phyloP scores from a whole-genome alignment of 2,797 vertebrate genomes.

The Carduelis carduelis region DNA sequence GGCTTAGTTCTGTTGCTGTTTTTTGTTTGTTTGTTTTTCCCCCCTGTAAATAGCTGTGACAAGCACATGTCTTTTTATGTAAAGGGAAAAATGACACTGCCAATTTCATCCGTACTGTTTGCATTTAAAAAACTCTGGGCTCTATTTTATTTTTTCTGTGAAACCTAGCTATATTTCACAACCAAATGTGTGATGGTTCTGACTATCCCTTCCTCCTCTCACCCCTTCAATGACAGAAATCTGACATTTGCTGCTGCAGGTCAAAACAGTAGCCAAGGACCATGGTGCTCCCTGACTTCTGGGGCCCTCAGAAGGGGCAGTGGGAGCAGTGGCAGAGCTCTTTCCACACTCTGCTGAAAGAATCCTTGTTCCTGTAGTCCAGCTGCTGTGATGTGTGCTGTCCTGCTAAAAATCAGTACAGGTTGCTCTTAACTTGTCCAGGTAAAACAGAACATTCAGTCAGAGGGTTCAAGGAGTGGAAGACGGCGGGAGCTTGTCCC shows the following conservation, averaged over 20 bases:
- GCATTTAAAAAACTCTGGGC: neutral
- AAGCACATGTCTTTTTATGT: neutral
- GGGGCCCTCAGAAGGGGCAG: neutral
- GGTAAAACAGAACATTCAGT: neutral
- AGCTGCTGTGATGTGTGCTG: neutral
- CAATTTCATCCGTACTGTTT: neutral
- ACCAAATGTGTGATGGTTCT: neutral
- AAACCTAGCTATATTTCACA: neutral
- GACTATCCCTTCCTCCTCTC: neutral
- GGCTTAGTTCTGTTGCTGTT: neutral
- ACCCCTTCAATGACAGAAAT: neutral
- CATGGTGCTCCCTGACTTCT: fast-evolving
- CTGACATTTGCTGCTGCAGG: neutral
- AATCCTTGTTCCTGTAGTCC: neutral
- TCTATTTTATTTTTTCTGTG: neutral
- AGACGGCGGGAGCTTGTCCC: neutral
- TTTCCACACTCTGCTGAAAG: neutral
- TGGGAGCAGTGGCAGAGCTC: neutral
- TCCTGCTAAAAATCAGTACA: neutral
- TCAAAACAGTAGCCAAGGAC: neutral
- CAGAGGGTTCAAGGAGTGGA: neutral
- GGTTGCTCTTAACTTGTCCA: neutral
- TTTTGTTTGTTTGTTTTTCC: neutral
- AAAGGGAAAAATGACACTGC: neutral
- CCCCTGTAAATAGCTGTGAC: neutral